Evolutionary conservation across 2,888 invertebrate species (phyloP).

Genomic region (Drosophila silvestris): DNA sequence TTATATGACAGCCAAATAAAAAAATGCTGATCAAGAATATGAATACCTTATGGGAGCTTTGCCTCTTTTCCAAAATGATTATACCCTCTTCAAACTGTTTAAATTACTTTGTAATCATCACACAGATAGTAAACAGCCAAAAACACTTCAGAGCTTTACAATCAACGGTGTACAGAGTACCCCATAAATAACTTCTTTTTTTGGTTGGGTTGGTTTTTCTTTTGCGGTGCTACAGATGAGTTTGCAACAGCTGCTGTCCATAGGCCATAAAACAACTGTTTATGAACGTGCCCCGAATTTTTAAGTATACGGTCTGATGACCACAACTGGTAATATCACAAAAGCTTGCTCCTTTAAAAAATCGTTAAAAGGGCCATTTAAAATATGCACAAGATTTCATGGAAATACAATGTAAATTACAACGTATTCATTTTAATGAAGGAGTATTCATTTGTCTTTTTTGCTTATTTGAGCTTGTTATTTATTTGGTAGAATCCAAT

Average conservation of each 20-base stretch:
- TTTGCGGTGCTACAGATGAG: slow-evolving; percentile 11
- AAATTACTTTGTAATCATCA: background rate
- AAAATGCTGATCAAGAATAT: background rate
- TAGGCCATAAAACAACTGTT: slow-evolving; percentile 69
- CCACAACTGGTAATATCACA: background rate
- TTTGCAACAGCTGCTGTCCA: slow-evolving; percentile 58
- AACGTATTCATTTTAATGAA: background rate
- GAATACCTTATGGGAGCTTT: background rate
- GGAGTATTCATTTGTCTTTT: background rate
- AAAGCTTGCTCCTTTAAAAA: slow-evolving; percentile 2
- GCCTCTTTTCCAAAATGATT: background rate
- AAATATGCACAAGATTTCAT: background rate
- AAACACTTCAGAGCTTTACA: background rate
- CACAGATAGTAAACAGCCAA: background rate
- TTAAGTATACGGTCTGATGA: slow-evolving; percentile 22
- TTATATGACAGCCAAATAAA: background rate
- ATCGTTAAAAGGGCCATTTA: background rate
- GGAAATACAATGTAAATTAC: background rate
- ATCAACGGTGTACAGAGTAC: slow-evolving; percentile 1
- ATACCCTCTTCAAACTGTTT: background rate
- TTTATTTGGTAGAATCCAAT: background rate
- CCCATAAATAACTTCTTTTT: slow-evolving; percentile 44
- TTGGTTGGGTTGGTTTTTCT: slow-evolving; percentile 11
- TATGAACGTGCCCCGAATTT: slow-evolving; percentile 63
- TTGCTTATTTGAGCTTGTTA: background rate